Evolutionary conservation across 2,113 vertebrate species (phyloP), one percentile per base, ranked within the genome.

Genomic region (Oncorhynchus kisutch): DNA sequence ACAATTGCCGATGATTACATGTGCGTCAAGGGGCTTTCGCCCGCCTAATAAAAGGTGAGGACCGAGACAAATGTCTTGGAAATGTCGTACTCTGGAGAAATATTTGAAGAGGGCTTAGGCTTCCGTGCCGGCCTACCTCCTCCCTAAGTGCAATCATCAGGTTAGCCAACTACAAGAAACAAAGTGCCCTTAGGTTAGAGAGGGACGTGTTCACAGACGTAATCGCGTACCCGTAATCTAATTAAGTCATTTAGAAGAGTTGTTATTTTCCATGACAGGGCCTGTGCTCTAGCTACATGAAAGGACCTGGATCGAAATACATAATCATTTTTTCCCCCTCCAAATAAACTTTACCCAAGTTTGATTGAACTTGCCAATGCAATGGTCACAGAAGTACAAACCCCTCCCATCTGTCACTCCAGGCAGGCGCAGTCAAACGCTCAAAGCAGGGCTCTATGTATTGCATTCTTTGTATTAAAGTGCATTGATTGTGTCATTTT

Each of bases 161-260:
- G 82, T 86, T 85, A 89, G 78, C 75, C 81, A 84, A 88, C 90
- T 91, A 91, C 72, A 25, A 60, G 68, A 45, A 77, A 71, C 72
- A 87, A 81, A 70, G 72, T 67, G 67, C 77, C 82, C 78, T 22
- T 14, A 80, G 78, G 31, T 71, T 11, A 12, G 14, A 74, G 72
- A 66, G 87, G 77, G 76, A 76, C 39, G 72, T 71, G 60, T 39
- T 51, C 62, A 22, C 14, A 72, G 45, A 13, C 79, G 49, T 75
- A 77, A n/a, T 64, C 8, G 0, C 9, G 27, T 27, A 39, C 20
- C 18, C 27, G 7, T 74, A 18, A 49, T 45, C 29, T 39, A 34
- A 39, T 39, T 3, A 34, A 39, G 67, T 69, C 39, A 64, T 79
- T 71, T 78, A 29, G 39, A 45, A 45, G 49, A 67, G 31, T 69